A percentile compares a stretch with the other conserved stretches of the same genome.
Evolutionary conservation across 2,888 invertebrate species (phyloP).

Genomic region (Hetaerina titia): DNA sequence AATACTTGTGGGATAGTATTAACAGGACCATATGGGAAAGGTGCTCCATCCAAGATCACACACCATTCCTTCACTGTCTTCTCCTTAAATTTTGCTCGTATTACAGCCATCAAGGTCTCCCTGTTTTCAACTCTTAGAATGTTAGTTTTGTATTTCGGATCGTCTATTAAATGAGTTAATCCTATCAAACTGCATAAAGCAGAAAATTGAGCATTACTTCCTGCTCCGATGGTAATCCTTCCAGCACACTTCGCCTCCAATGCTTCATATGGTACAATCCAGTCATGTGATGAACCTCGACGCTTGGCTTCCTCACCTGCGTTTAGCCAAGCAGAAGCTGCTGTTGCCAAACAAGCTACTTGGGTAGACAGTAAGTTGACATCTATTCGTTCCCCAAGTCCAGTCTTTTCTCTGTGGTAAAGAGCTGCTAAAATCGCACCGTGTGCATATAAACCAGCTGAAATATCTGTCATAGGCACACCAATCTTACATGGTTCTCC

Average conservation of each 20-base stretch:
- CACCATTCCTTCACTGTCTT: conserved; percentile 89
- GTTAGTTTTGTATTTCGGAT: conserved; percentile 86
- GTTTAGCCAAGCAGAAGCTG: conserved; percentile 94
- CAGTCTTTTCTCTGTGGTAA: conserved; percentile 86
- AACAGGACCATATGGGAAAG: conserved; percentile 94
- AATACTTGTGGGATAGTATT: conserved; percentile 93
- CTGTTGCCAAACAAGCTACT: conserved; percentile 91
- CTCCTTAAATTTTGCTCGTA: conserved; percentile 81
- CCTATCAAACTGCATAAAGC: conserved; percentile 85
- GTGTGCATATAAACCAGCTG: conserved; percentile 96
- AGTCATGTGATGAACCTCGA: conserved; percentile 96
- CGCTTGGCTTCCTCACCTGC: conserved; percentile 87
- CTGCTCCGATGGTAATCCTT: conserved; percentile 91
- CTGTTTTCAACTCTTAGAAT: conserved; percentile 87
- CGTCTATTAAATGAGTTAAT: conserved; percentile 81
- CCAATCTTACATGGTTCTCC: conserved; percentile 95
- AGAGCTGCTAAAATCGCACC: conserved; percentile 96
- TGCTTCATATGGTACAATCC: conserved; percentile 96
- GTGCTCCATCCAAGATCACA: conserved; percentile 83
- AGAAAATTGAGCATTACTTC: conserved; percentile 89
- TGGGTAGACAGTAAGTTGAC: conserved; percentile 96
- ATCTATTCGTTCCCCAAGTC: conserved; percentile 94
- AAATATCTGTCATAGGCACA: conserved; percentile 94
- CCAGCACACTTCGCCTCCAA: conserved; percentile 89
- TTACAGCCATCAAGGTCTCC: conserved; percentile 81